Evolutionary conservation across 2,113 vertebrate species (phyloP).

Genomic region (Xerus inauris): DNA sequence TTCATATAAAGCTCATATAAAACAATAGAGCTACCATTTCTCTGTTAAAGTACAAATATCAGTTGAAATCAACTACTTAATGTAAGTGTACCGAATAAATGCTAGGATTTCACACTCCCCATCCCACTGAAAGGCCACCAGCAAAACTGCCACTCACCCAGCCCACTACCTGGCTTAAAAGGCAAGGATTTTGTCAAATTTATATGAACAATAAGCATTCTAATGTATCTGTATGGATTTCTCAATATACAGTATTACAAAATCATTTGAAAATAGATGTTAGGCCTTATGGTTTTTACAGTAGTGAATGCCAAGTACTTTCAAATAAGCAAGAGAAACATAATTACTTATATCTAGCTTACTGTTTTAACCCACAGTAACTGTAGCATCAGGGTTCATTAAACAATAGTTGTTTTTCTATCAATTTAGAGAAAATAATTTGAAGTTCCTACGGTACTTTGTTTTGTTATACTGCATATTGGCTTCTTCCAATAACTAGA

Average conservation of each 20-base stretch:
- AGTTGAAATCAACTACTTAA: background rate
- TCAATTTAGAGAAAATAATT: conserved; percentile 67
- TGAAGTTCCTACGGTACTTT: conserved; percentile 60
- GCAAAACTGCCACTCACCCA: background rate
- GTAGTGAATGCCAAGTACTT: conserved; percentile 50
- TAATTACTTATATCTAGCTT: conserved; percentile 65
- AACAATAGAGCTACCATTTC: background rate
- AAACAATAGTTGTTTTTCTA: conserved; percentile 75
- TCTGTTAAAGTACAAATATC: background rate
- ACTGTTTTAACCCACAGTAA: conserved; percentile 66
- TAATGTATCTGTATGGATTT: background rate
- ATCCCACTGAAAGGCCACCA: background rate
- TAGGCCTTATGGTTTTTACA: conserved; percentile 38
- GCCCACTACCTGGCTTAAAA: background rate
- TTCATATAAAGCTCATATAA: background rate
- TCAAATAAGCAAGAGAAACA: conserved; percentile 65
- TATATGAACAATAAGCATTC: conserved; percentile 16
- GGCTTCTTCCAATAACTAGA: conserved; percentile 60
- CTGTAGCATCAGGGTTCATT: conserved; percentile 66
- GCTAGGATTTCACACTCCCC: background rate
- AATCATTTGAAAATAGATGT: conserved; percentile 51
- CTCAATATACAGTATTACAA: conserved; percentile 10
- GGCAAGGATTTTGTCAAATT: background rate
- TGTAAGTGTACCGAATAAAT: background rate
- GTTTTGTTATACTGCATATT: conserved; percentile 70